These are phyloP conservation scores for Desmodus rotundus DNA, from an alignment of 2,113 vertebrate genomes.

Conservation along the genomic window DNA sequence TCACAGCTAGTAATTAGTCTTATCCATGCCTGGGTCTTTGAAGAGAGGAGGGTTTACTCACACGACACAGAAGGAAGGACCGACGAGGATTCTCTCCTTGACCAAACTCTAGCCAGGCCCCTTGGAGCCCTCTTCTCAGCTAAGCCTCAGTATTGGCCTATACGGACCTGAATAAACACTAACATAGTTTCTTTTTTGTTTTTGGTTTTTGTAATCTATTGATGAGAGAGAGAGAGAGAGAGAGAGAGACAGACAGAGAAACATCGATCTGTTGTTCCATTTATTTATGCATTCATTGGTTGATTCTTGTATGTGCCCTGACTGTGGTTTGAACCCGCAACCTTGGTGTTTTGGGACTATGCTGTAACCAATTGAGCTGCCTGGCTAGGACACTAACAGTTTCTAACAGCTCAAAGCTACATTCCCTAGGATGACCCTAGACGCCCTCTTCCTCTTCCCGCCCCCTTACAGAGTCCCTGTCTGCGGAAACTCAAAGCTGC, in stretches of 20 bases:
- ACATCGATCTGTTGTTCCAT: too few species aligned
- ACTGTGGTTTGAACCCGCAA: too few species aligned
- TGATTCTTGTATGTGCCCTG: too few species aligned
- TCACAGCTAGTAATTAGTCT: neutral
- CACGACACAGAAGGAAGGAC: neutral
- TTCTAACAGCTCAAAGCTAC: neutral
- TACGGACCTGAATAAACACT: neutral
- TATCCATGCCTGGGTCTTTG: neutral
- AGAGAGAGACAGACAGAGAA: too few species aligned
- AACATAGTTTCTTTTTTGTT: neutral
- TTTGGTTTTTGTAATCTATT: too few species aligned
- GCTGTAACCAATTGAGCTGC: too few species aligned
- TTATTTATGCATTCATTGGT: too few species aligned
- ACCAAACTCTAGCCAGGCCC: neutral
- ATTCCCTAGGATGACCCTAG: neutral
- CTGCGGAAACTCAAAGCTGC: neutral
- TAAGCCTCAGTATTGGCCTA: neutral
- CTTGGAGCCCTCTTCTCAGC: neutral
- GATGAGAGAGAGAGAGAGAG: too few species aligned
- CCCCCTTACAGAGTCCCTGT: neutral
- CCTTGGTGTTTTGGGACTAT: too few species aligned
- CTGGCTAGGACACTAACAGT: neutral
- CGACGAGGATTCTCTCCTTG: neutral
- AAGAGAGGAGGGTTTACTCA: neutral
- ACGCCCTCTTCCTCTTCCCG: neutral